A percentile compares a stretch with the other conserved stretches of the same genome.
phyloP scores from a whole-genome alignment of 1,140 invertebrate species.

The Dufourea novaeangliae region DNA sequence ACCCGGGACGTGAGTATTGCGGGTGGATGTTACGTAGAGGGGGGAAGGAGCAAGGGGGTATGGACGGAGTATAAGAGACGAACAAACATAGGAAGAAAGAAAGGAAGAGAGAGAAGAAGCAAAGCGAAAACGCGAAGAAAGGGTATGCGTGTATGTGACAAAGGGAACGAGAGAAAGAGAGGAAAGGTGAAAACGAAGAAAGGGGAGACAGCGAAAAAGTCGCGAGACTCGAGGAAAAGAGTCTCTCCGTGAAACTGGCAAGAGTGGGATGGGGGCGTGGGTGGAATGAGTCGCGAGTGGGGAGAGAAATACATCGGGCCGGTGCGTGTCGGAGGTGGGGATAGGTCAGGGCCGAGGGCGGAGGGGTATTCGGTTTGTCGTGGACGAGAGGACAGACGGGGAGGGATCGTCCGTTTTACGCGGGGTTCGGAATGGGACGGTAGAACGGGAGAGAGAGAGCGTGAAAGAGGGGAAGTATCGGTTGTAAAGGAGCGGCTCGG shows the following conservation, averaged over 20 bases:
- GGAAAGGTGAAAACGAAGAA: constrained; percentile 41
- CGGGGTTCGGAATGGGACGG: constrained; percentile 44
- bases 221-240: constrained; percentile 56
- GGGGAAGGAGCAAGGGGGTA: too few species aligned
- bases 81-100: not conserved
- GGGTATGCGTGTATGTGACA: too few species aligned
- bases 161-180: constrained; percentile 25
- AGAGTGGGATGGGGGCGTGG: constrained; percentile 78
- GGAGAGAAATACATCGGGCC: constrained; percentile 66
- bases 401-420: constrained; percentile 25
- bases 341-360: constrained; percentile 68
- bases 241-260: constrained; percentile 49
- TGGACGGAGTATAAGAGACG: not conserved
- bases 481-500: constrained; percentile 18
- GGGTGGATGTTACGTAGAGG: too few species aligned
- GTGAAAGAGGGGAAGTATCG: not conserved
- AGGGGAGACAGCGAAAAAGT: constrained; percentile 57
- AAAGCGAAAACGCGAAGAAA: constrained; percentile 43
- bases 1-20: not conserved
- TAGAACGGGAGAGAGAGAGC: constrained; percentile 40
- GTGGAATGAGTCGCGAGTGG: constrained; percentile 71
- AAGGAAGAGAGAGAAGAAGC: constrained; percentile 29
- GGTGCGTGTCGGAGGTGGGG: constrained; percentile 67
- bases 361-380: constrained; percentile 48
- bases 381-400: constrained; percentile 30